A percentile compares a stretch with the other conserved stretches of the same genome.
These are phyloP conservation scores for Peromyscus maniculatus DNA, from an alignment of 2,113 vertebrate species.

Conservation along the genomic window DNA sequence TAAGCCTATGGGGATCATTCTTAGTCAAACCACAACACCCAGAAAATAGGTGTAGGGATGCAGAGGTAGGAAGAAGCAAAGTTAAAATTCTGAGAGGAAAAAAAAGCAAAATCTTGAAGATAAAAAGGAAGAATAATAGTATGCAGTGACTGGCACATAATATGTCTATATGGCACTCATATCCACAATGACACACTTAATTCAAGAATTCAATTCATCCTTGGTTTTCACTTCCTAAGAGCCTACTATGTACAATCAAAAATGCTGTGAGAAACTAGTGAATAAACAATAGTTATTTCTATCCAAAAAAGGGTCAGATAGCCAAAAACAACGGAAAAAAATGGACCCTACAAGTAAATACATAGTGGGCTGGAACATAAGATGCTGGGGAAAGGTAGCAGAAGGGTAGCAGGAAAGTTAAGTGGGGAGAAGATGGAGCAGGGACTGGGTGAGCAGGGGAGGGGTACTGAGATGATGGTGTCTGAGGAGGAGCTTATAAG, in stretches of 20 bases:
- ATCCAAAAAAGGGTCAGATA: too few relatives aligned
- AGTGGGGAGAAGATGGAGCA: too few relatives aligned
- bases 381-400: too few relatives aligned
- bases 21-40: neutral
- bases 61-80: neutral
- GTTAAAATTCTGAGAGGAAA: neutral
- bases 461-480: too few relatives aligned
- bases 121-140: neutral
- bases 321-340: too few relatives aligned
- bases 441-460: too few relatives aligned
- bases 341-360: too few relatives aligned
- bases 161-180: neutral
- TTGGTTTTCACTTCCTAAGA: neutral
- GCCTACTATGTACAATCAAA: neutral
- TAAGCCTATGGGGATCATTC: neutral
- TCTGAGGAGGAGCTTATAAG: too few relatives aligned
- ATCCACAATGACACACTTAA: neutral
- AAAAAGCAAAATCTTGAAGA: neutral
- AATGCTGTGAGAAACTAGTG: neutral
- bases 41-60: neutral
- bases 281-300: neutral
- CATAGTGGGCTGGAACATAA: too few relatives aligned
- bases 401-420: too few relatives aligned
- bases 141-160: neutral
- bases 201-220: neutral